Evolutionary conservation across 2,113 vertebrate species (phyloP), one percentile per base, ranked within the genome.

Genomic region (Equus przewalskii): DNA sequence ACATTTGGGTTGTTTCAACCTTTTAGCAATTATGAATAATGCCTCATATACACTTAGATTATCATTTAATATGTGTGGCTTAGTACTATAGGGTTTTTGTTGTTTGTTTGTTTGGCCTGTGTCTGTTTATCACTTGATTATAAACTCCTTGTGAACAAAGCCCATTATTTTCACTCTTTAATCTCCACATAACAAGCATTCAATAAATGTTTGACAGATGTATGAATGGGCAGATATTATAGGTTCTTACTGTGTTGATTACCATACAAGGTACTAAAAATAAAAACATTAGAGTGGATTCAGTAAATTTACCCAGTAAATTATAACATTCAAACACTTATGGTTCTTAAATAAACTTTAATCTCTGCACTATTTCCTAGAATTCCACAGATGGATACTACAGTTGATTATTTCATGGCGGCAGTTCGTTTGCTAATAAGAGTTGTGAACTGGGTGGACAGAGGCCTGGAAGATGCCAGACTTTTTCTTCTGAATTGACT

Each of bases 51-150:
- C 30, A 84, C 72, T 92, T 73, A 30, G n/a, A 79, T 84, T 94
- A 96, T 67, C 51, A 89, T 81, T 89, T 97, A 93, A 46, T 94
- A 92, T 30, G 46, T 89, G 11, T 94, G 49, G 6, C 54, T 95
- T 94, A 46, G 10, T 81, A 91, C 54, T 78, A 82, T 16, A 86
- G n/a, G 11, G 24, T 56, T 19, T 97, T 94, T 90, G 15, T 28
- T 62, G 15, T 28, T 62, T 84, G 58, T 33, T 75, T 78, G 56
- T 33, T 56, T 94, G 79, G 30, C 72, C 56, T 96, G 7, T 91
- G 83, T 82, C 28, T 78, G 4, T 67, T 89, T 79, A 95, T 81
- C 60, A 81, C 16, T 95, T 73, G 41, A 92, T 95, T 94, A 94
- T 92, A 87, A 97, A 81, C 28, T 83, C 14, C 49, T 56, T 78